A percentile compares a stretch with the other conserved stretches of the same genome.
These are phyloP conservation scores for Phasia obesa DNA, from an alignment of 2,888 invertebrate genomes.

Conservation along the genomic window DNA sequence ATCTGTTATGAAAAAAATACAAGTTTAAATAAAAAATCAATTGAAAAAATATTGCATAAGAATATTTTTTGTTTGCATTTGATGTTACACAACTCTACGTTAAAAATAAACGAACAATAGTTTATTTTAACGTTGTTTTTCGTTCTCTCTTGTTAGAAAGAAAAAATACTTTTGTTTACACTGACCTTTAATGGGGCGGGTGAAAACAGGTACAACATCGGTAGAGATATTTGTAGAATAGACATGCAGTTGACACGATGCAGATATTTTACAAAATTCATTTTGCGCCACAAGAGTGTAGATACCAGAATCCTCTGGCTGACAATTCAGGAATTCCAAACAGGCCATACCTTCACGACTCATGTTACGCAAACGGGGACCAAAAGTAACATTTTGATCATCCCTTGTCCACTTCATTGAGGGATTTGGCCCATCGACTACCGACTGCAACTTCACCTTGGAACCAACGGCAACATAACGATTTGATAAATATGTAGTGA, in stretches of 20 bases:
- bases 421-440: constrained; percentile 88
- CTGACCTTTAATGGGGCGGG: constrained; percentile 88
- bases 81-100: constrained; percentile 49
- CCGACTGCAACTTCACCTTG: constrained; percentile 90
- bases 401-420: constrained; percentile 90
- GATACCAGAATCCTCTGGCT: constrained; percentile 88
- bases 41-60: constrained; percentile 56
- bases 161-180: background rate
- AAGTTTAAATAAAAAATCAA: background rate
- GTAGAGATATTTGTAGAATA: constrained; percentile 84
- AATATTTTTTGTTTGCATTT: constrained; percentile 22
- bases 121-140: background rate
- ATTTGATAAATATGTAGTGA: constrained; percentile 80
- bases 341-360: constrained; percentile 87
- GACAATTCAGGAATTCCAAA: constrained; percentile 88
- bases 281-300: constrained; percentile 91
- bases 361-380: constrained; percentile 80
- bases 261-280: constrained; percentile 87
- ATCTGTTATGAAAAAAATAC: constrained; percentile 83
- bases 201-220: constrained; percentile 89
- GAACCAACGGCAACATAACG: constrained; percentile 85
- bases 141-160: background rate
- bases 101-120: constrained; percentile 2
- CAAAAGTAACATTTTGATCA: constrained; percentile 83
- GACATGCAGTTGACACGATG: constrained; percentile 88